A percentile compares a stretch with the other conserved stretches of the same genome.
Evolutionary conservation across 1,140 invertebrate species (phyloP).

Genomic region (Nautilus pompilius): DNA sequence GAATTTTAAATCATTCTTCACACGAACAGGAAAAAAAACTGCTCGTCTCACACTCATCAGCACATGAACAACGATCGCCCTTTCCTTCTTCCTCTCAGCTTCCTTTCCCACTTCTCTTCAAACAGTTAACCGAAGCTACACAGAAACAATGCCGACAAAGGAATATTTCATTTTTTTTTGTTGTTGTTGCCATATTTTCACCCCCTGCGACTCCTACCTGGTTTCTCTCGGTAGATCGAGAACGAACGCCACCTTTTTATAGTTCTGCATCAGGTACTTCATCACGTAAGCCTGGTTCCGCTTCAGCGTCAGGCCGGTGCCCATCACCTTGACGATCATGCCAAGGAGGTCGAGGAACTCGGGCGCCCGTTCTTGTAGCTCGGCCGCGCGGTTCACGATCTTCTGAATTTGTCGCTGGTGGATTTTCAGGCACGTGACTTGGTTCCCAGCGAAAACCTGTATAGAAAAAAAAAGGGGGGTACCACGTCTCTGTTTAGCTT

Average conservation of each 20-base stretch:
- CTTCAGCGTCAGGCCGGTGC: slow-evolving; percentile 51
- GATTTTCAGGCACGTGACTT: slow-evolving; percentile 53
- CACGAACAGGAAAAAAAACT: no score
- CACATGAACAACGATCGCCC: no score
- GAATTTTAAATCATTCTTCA: no score
- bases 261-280: slow-evolving; percentile 57
- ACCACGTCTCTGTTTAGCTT: no score
- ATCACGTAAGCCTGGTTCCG: slow-evolving; percentile 54
- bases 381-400: slow-evolving; percentile 49
- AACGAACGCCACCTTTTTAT: slow-evolving; percentile 50
- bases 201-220: slow-evolving; percentile 33
- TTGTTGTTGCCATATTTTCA: no score
- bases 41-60: no score
- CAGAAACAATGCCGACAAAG: no score
- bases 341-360: slow-evolving; percentile 53
- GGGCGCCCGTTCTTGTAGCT: slow-evolving; percentile 44
- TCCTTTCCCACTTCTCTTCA: no score
- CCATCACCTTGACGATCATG: slow-evolving; percentile 54
- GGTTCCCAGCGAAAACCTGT: slow-evolving; percentile 54
- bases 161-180: no score
- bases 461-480: background rate
- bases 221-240: slow-evolving; percentile 45
- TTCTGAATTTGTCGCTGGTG: slow-evolving; percentile 52
- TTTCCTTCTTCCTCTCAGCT: no score
- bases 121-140: no score